phyloP scores from a whole-genome alignment of 2,797 vertebrate genomes.

The Coranthus polyacanthus region DNA sequence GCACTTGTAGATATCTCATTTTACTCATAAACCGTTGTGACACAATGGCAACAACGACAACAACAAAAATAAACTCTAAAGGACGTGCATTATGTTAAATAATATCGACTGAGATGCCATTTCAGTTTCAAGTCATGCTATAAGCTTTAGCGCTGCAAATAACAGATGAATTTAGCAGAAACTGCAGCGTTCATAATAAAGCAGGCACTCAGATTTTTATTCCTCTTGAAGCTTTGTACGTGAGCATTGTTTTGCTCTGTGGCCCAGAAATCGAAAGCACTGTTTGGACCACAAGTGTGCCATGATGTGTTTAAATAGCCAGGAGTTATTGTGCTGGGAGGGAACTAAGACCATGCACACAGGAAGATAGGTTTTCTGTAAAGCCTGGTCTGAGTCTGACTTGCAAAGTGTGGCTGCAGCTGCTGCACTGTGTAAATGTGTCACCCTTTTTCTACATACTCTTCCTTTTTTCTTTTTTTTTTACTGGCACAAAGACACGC shows the following conservation, averaged over 20 bases:
- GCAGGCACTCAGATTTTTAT: too few species aligned
- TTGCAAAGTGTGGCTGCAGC: slow-evolving; percentile 16
- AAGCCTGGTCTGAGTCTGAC: not conserved
- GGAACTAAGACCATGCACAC: not conserved
- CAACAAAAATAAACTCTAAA: not conserved
- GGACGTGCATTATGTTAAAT: not conserved
- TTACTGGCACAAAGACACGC: slow-evolving; percentile 44
- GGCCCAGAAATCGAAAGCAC: slow-evolving; percentile 24
- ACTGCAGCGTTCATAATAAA: too few species aligned
- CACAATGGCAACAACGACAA: not conserved
- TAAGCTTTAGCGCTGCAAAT: not conserved
- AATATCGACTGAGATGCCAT: not conserved
- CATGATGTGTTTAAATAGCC: not conserved
- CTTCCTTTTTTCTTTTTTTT: slow-evolving; percentile 33
- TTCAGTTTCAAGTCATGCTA: not conserved
- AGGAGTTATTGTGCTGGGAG: not conserved
- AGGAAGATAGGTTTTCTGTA: not conserved
- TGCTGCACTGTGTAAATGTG: slow-evolving; percentile 52
- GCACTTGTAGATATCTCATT: not conserved
- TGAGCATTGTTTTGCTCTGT: not conserved
- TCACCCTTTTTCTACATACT: slow-evolving; percentile 40
- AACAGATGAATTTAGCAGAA: too few species aligned
- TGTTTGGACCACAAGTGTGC: not conserved
- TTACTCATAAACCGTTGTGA: not conserved
- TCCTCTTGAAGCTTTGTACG: not conserved